A percentile compares a stretch with the other conserved stretches of the same genome.
Conservation (phyloP, 2,797 vertebrate genomes). For the Halcyon smyrnensis region DNA sequence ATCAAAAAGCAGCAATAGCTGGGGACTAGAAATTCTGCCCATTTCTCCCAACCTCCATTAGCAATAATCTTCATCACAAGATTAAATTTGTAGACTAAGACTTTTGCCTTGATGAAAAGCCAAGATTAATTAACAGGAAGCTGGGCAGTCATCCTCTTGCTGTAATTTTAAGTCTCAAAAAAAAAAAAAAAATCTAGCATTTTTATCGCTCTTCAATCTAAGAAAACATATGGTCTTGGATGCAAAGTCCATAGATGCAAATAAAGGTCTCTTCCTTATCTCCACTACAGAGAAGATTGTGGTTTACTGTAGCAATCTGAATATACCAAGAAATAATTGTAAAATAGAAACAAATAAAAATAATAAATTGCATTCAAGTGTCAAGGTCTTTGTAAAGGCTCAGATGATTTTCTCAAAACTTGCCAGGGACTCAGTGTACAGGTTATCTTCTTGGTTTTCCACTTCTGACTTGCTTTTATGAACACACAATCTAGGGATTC, state of each 20-base stretch:
- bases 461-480: not conserved
- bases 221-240: not conserved
- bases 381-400: not conserved
- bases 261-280: not conserved
- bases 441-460: not conserved
- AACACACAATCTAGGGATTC: not conserved
- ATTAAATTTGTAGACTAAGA: not conserved
- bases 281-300: not conserved
- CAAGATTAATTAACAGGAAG: not conserved
- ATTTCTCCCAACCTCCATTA: not conserved
- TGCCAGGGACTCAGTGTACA: not conserved
- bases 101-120: not conserved
- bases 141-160: not conserved
- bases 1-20: not conserved
- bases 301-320: not conserved
- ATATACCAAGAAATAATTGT: not conserved
- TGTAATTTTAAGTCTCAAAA: not conserved
- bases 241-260: not conserved
- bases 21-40: not conserved
- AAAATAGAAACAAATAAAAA: not conserved
- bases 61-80: constrained; percentile 10
- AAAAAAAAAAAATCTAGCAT: not conserved
- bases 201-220: not conserved
- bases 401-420: not conserved
- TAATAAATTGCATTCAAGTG: not conserved